Evolutionary conservation across 2,888 invertebrate genomes (phyloP), one percentile per base, ranked within the genome.

Genomic region (Orthonychiurus folsomi): DNA sequence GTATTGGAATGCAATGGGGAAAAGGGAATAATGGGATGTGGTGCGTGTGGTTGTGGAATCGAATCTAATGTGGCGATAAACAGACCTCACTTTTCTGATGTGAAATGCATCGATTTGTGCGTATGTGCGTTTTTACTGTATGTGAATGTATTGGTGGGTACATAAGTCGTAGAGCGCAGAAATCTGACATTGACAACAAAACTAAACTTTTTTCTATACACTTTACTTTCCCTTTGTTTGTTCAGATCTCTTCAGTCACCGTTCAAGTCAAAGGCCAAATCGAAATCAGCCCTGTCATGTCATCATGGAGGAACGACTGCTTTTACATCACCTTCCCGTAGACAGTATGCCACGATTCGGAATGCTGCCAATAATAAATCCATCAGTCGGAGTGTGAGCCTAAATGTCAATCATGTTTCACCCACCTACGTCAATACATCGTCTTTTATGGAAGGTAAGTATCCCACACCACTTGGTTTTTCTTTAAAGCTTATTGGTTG

Each of bases 251-350:
- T 52, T n/a, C n/a, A 5, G 24, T 59, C 59, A 18, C 59, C 59
- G 24, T 59, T 59, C 9, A 59, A 50, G 25, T 59, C 59, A 48
- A 59, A 59, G 23, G 57, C 24, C 3, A 59, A 59, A 26, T 59
- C 59, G 15, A 57, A 57, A 23, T 50, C 59, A 20, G 23, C n/a
- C 3, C 21, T 25, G n/a, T 59, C 59, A 3, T 59, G 57, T 23
- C 24, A 56, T 56, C 26, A 18, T 57, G 56, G 56, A 9, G 57
- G 27, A 9, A n/a, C 21, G 3, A n/a, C 9, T 21, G 24, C 24
- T 52, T 9, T 9, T 5, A n/a, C 20, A 52, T 52, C 52, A 52
- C 21, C 52, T 9, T 52, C 52, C 5, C 5, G 24, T 9, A 20
- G 52, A 20, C 20, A 52, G 9, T 52, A 21, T 52, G 52, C 52